Evolutionary conservation across 2,797 vertebrate genomes (phyloP).

Genomic region (Macroramphosus scolopax): DNA sequence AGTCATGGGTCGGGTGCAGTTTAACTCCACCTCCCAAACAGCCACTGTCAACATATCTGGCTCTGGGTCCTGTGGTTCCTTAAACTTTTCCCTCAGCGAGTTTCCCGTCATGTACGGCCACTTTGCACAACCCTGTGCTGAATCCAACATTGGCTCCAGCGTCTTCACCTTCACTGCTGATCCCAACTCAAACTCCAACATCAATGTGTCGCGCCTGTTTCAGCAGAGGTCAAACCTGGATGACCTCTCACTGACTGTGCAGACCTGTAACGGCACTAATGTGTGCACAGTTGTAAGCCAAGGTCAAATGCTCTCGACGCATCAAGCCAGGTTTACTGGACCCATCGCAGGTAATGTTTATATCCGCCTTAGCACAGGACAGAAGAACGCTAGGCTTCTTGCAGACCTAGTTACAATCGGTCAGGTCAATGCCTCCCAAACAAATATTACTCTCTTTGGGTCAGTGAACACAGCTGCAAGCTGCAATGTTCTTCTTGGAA

Average conservation of each 20-base stretch:
- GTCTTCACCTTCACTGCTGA: slow-evolving; percentile 57
- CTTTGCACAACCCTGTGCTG: slow-evolving; percentile 70
- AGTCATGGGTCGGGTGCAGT: slow-evolving; percentile 69
- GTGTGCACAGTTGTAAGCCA: slow-evolving; percentile 69
- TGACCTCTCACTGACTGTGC: slow-evolving; percentile 72
- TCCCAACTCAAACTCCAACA: not conserved
- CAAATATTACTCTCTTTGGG: slow-evolving; percentile 49
- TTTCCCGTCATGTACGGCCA: slow-evolving; percentile 81
- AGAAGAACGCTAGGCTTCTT: slow-evolving; percentile 49
- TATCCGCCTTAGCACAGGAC: slow-evolving; percentile 58
- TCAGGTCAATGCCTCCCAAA: slow-evolving; percentile 30
- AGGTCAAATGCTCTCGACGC: slow-evolving; percentile 35
- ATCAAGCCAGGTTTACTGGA: slow-evolving; percentile 72
- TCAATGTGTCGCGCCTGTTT: slow-evolving; percentile 58
- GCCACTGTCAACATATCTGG: slow-evolving; percentile 65
- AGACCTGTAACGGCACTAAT: slow-evolving; percentile 58
- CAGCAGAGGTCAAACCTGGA: slow-evolving; percentile 54
- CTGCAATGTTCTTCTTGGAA: slow-evolving; percentile 60
- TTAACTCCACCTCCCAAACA: slow-evolving; percentile 57
- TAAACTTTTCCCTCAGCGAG: slow-evolving; percentile 70
- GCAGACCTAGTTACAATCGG: slow-evolving; percentile 66
- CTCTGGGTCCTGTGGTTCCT: slow-evolving; percentile 42
- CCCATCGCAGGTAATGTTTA: slow-evolving; percentile 75
- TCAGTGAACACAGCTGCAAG: slow-evolving; percentile 42
- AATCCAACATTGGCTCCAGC: slow-evolving; percentile 62